Evolutionary conservation across 2,888 invertebrate genomes (phyloP).

Genomic region (Parochlus steinenii): DNA sequence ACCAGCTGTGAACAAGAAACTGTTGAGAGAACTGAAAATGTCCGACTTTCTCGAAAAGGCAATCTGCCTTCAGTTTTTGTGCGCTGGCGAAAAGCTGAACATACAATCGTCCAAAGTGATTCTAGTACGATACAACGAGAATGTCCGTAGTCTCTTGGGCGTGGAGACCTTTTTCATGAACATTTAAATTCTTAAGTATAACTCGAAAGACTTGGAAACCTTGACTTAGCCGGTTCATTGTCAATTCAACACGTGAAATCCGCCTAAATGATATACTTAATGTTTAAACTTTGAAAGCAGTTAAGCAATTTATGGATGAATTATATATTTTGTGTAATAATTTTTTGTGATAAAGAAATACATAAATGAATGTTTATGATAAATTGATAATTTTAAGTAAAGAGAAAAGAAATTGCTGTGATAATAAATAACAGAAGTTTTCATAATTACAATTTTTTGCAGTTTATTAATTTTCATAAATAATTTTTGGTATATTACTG

Average conservation of each 20-base stretch:
- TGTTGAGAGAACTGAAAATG: slow-evolving; percentile 54
- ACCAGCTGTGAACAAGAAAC: slow-evolving; percentile 20
- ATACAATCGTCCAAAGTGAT: slow-evolving; percentile 65
- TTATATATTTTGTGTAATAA: too few species aligned
- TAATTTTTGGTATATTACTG: not conserved
- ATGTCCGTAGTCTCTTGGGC: slow-evolving; percentile 62
- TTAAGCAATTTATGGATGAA: too few species aligned
- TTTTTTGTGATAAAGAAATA: too few species aligned
- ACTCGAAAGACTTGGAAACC: too few species aligned
- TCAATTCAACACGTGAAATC: too few species aligned
- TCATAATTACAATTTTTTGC: too few species aligned
- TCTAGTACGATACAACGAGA: slow-evolving; percentile 69
- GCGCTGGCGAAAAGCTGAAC: slow-evolving; percentile 64
- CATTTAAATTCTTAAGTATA: too few species aligned
- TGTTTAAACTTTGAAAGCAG: too few species aligned
- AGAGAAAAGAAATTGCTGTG: slow-evolving; percentile 9
- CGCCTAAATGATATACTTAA: too few species aligned
- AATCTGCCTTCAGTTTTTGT: slow-evolving; percentile 59
- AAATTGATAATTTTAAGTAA: not conserved
- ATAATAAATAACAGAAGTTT: slow-evolving; percentile 11
- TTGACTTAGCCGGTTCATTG: too few species aligned
- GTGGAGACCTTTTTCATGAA: slow-evolving; percentile 60
- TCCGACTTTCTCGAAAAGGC: slow-evolving; percentile 67
- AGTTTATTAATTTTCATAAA: too few species aligned
- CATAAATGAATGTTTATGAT: too few species aligned